These are phyloP conservation scores for Rhamnusium bicolor DNA, from an alignment of 2,888 invertebrate species.

Conservation along the genomic window DNA sequence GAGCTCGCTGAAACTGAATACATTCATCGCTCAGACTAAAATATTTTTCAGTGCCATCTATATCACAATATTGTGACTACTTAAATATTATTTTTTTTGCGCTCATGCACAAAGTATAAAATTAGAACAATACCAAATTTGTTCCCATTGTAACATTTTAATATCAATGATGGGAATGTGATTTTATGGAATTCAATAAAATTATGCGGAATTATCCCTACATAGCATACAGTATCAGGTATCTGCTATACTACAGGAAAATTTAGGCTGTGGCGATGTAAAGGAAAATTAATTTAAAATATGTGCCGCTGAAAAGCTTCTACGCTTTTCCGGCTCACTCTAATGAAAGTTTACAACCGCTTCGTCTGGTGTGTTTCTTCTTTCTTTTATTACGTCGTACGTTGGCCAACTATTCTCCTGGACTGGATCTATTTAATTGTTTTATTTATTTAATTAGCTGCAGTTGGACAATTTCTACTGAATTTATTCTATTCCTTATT, in stretches of 20 bases:
- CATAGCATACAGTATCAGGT: background rate
- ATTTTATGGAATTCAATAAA: no score
- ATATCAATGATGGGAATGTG: no score
- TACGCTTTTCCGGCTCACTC: constrained; percentile 27
- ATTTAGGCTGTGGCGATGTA: constrained; percentile 14
- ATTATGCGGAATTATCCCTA: background rate
- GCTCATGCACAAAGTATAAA: no score
- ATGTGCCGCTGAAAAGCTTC: constrained; percentile 25
- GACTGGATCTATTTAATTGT: constrained; percentile 38
- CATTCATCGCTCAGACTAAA: no score
- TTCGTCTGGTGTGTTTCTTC: constrained; percentile 18
- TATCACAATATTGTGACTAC: no score
- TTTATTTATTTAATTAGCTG: constrained; percentile 42
- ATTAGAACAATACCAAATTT: no score
- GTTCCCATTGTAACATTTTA: no score
- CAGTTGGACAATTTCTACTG: constrained; percentile 24
- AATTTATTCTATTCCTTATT: constrained; percentile 1
- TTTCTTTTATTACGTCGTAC: constrained; percentile 36
- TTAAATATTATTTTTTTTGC: no score
- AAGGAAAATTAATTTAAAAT: constrained; percentile 43
- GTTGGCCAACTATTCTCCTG: constrained; percentile 28
- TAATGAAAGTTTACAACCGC: constrained; percentile 45
- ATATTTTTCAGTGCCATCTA: no score
- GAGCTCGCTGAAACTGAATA: no score
- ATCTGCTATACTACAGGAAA: background rate